phyloP scores from a whole-genome alignment of 1,140 invertebrate species.

The Drosophila sproati region DNA sequence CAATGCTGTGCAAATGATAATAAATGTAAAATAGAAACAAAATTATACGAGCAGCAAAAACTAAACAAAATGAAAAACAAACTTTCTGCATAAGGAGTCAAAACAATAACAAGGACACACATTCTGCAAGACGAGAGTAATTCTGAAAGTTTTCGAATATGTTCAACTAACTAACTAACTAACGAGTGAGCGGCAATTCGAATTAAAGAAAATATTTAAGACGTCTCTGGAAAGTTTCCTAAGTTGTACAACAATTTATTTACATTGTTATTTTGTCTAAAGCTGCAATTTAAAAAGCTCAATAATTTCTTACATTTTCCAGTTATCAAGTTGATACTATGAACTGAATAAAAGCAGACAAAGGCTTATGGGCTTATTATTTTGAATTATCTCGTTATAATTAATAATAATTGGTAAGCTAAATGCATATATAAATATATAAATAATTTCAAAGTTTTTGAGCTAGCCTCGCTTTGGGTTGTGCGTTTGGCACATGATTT shows the following conservation, averaged over 20 bases:
- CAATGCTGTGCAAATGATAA: constrained; percentile 79
- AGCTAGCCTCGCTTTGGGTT: constrained; percentile 51
- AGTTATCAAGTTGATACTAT: too few relatives aligned
- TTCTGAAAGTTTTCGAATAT: too few relatives aligned
- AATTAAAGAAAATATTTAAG: too few relatives aligned
- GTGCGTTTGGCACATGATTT: constrained; percentile 80
- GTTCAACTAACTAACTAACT: too few relatives aligned
- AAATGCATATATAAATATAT: background rate
- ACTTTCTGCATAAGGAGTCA: constrained; percentile 76
- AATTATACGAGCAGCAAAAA: constrained; percentile 53
- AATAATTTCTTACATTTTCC: too few relatives aligned
- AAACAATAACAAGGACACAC: constrained; percentile 79
- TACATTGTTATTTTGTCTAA: too few relatives aligned
- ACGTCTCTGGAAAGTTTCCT: background rate
- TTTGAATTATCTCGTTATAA: too few relatives aligned
- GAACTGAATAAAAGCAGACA: too few relatives aligned
- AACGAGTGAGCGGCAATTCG: too few relatives aligned
- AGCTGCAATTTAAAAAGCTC: too few relatives aligned
- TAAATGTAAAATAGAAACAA: constrained; percentile 81
- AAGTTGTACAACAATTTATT: too few relatives aligned
- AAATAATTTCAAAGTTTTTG: constrained; percentile 13
- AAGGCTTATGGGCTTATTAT: too few relatives aligned
- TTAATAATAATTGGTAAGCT: background rate
- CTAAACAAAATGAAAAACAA: constrained; percentile 73
- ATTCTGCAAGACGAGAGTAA: constrained; percentile 46